A percentile compares a stretch with the other conserved stretches of the same genome.
Evolutionary conservation across 2,113 vertebrate species (phyloP).

Genomic region (Hypanus sabinus): DNA sequence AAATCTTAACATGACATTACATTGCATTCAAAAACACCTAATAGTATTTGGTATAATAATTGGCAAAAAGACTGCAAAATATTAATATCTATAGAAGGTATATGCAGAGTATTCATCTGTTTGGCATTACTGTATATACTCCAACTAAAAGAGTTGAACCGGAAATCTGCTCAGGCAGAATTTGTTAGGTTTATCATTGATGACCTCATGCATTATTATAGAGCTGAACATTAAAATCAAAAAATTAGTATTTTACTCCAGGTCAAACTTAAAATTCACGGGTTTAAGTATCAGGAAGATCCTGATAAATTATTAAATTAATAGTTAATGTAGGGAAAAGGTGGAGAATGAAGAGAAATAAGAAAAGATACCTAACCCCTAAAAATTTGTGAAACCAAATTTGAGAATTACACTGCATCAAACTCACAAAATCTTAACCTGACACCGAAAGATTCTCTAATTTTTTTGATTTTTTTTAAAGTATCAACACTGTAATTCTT

Average conservation of each 20-base stretch:
- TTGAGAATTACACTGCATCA: background rate
- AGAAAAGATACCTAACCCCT: background rate
- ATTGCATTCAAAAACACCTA: background rate
- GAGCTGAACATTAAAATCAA: background rate
- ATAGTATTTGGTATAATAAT: background rate
- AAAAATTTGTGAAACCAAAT: background rate
- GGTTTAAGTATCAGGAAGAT: background rate
- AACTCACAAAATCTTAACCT: background rate
- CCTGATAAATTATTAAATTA: background rate
- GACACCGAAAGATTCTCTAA: background rate
- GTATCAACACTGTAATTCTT: too few species aligned
- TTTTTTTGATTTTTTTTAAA: background rate
- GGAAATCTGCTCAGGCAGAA: background rate
- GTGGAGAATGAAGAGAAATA: background rate
- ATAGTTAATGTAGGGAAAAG: background rate
- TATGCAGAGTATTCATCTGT: background rate
- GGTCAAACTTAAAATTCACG: constrained; percentile 12
- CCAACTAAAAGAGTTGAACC: background rate
- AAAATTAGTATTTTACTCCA: background rate
- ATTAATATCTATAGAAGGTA: background rate
- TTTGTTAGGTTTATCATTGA: background rate
- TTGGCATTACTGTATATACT: background rate
- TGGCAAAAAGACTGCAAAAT: too few species aligned
- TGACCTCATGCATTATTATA: background rate
- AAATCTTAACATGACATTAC: background rate